Evolutionary conservation across 2,888 invertebrate species (phyloP), one percentile per base, ranked within the genome.

Genomic region (Apamea monoglypha): DNA sequence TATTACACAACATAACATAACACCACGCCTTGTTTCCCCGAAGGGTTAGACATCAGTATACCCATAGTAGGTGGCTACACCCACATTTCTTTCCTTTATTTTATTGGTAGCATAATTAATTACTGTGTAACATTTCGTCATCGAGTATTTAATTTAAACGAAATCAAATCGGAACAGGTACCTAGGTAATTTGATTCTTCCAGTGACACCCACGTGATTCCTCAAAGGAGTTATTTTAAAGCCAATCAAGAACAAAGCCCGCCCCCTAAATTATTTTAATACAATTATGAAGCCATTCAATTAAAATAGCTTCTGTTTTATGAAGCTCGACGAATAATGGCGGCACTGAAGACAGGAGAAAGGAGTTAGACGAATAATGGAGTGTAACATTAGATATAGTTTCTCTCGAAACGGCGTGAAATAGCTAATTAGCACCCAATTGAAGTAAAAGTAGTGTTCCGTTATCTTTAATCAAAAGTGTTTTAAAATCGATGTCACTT

Each of bases 251-350:
- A 36, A 56, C 71, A 66, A 85, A 71, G 78, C 53, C 53, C 47
- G 29, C 67, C 53, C 67, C 53, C 75, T 68, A 71, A 12, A 14
- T 59, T 83, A 83, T 63, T 78, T 59, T 69, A 78, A 86, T 67
- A 69, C 68, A 72, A 77, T 83, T 78, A 82, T 12, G 64, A 67
- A 61, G 44, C 78, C 63, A 83, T 79, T 76, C 68, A 61, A 72
- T 76, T 71, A 68, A 74, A 72, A 71, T 64, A 70, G 68, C 74
- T 76, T 67, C 67, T 59, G 64, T 70, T 76, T 69, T n/a, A 69
- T 47, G 36, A 77, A 53, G 36, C 56, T 74, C 25, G 59, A 50
- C 50, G 29, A 64, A 40, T 59, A 66, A 56, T 67, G 53, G 72
- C 29, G 36, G 61, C 32, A 6, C 67, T 16, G 50, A 61, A 25